A percentile compares a stretch with the other conserved stretches of the same genome.
Conservation (phyloP, 1,140 invertebrate genomes). For the Drosophila neocordata region DNA sequence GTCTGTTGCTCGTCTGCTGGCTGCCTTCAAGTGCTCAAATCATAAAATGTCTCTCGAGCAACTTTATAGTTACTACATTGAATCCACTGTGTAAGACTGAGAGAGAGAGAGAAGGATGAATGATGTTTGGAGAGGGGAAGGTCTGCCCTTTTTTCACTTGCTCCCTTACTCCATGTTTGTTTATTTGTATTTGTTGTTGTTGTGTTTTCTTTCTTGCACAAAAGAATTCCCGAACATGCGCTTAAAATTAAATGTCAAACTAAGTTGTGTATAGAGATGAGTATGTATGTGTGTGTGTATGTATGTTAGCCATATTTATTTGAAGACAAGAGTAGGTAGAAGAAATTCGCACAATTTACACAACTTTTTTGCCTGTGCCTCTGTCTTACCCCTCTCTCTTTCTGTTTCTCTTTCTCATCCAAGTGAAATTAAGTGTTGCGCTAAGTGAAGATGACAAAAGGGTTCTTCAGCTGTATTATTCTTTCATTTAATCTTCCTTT, state of each 20-base stretch:
- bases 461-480: conserved; percentile 80
- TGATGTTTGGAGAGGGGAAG: neutral
- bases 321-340: conserved; percentile 31
- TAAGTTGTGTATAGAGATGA: conserved; percentile 22
- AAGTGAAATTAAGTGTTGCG: conserved; percentile 80
- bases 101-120: neutral
- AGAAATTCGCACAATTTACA: conserved; percentile 77
- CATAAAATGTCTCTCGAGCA: conserved; percentile 79
- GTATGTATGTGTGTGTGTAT: conserved; percentile 43
- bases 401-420: conserved; percentile 38
- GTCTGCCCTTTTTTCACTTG: neutral
- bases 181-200: conserved; percentile 62
- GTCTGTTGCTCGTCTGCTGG: conserved; percentile 75
- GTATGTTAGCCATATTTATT: conserved; percentile 70
- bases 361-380: conserved; percentile 65
- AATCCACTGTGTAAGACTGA: neutral
- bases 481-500: conserved; percentile 74
- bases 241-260: conserved; percentile 82
- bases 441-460: conserved; percentile 80
- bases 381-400: neutral
- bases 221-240: conserved; percentile 82
- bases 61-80: conserved; percentile 74
- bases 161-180: conserved; percentile 46
- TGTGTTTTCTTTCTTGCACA: conserved; percentile 66
- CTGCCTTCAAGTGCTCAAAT: conserved; percentile 78